phyloP scores from a whole-genome alignment of 2,113 vertebrate species.

The Pomatorhinus ruficollis region DNA sequence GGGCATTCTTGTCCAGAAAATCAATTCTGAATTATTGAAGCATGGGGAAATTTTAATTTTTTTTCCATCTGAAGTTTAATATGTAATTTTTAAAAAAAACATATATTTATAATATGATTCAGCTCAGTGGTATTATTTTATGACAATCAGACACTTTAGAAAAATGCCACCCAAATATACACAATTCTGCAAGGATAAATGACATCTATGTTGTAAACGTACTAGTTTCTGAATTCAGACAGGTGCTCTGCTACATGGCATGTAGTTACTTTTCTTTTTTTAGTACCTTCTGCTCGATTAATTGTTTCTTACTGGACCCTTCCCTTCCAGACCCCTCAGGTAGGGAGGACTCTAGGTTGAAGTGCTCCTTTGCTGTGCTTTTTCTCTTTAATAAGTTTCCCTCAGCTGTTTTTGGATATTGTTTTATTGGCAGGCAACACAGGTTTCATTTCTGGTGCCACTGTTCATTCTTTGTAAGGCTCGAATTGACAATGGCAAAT shows the following conservation, averaged over 20 bases:
- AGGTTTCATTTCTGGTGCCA: not conserved
- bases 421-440: not conserved
- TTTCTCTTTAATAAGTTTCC: not conserved
- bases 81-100: not conserved
- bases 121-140: not conserved
- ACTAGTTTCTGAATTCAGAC: not conserved
- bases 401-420: not conserved
- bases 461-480: not conserved
- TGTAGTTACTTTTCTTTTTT: not conserved
- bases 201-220: not conserved
- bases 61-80: not conserved
- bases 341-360: not conserved
- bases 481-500: fast-evolving
- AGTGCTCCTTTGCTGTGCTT: not conserved
- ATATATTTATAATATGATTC: not conserved
- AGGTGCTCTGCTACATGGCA: not conserved
- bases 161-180: not conserved
- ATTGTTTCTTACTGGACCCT: not conserved
- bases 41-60: not conserved
- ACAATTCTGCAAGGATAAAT: not conserved
- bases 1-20: not conserved
- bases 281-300: not conserved
- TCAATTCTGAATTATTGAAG: not conserved
- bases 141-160: not conserved
- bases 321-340: not conserved